Evolutionary conservation across 2,888 invertebrate species (phyloP).

Genomic region (Nymphalis c-album): DNA sequence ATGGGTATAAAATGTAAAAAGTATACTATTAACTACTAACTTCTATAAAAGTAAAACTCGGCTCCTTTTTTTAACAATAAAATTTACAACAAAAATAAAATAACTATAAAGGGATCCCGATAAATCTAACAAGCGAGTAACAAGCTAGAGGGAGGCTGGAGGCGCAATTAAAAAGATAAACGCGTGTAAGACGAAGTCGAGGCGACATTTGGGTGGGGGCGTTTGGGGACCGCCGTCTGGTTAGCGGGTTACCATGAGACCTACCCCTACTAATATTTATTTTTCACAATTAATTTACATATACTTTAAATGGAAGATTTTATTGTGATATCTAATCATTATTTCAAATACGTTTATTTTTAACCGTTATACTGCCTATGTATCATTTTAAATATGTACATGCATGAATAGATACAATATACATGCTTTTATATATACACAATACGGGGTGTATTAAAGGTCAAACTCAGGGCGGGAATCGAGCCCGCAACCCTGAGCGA

Average conservation of each 20-base stretch:
- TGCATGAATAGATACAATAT: too few relatives aligned
- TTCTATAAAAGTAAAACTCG: not conserved
- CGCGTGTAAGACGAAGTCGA: constrained; percentile 71
- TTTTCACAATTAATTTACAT: not conserved
- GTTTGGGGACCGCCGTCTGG: constrained; percentile 69
- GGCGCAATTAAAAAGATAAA: constrained; percentile 79
- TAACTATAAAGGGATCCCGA: constrained; percentile 41
- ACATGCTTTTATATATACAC: too few relatives aligned
- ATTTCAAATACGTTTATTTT: not conserved
- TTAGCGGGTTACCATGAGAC: constrained; percentile 74
- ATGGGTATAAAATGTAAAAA: too few relatives aligned
- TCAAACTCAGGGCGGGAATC: too few relatives aligned
- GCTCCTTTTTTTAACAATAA: constrained; percentile 7
- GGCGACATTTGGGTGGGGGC: constrained; percentile 65
- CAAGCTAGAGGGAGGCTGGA: constrained; percentile 54
- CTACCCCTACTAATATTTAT: constrained; percentile 49
- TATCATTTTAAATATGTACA: too few relatives aligned
- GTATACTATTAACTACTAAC: not conserved
- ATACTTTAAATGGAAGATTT: constrained; percentile 13
- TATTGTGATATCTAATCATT: not conserved
- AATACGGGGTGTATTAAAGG: too few relatives aligned
- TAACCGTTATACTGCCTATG: too few relatives aligned
- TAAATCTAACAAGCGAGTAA: constrained; percentile 67
- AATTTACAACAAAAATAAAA: constrained; percentile 32
- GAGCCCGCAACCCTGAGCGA: too few relatives aligned